phyloP scores from a whole-genome alignment of 1,140 invertebrate genomes.

The Scaptomyza hsui region DNA sequence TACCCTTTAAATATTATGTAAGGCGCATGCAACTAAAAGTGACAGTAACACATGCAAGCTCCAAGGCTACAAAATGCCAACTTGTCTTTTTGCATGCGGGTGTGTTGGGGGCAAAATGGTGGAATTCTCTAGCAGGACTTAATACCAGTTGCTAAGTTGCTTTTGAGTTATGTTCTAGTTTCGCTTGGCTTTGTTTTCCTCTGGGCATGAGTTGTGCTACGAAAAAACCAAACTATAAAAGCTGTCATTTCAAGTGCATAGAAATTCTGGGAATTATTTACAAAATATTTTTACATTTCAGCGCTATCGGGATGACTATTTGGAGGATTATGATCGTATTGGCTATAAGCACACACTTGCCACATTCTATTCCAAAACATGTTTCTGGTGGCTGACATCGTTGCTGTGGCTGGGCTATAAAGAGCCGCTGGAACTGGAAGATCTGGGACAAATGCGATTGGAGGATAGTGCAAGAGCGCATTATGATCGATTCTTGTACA shows the following conservation, averaged over 20 bases:
- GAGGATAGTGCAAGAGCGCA: constrained; percentile 85
- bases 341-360: constrained; percentile 86
- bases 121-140: constrained; percentile 39
- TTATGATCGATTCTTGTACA: constrained; percentile 81
- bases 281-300: constrained; percentile 18
- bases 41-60: constrained; percentile 47
- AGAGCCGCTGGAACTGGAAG: constrained; percentile 87
- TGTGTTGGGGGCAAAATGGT: not conserved
- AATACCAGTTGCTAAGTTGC: constrained; percentile 41
- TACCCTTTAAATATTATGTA: not conserved
- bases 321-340: constrained; percentile 74
- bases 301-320: constrained; percentile 73
- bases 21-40: constrained; percentile 20
- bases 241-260: constrained; percentile 6
- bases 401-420: constrained; percentile 88
- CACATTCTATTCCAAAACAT: constrained; percentile 89
- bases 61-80: constrained; percentile 38
- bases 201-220: constrained; percentile 7
- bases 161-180: constrained; percentile 48
- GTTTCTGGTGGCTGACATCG: constrained; percentile 91
- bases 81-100: constrained; percentile 32
- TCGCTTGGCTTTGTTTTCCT: constrained; percentile 19
- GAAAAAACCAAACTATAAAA: constrained; percentile 27
- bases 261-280: not conserved
- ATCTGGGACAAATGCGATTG: constrained; percentile 89